Evolutionary conservation across 2,113 vertebrate genomes (phyloP).

Genomic region (Willisornis vidua): DNA sequence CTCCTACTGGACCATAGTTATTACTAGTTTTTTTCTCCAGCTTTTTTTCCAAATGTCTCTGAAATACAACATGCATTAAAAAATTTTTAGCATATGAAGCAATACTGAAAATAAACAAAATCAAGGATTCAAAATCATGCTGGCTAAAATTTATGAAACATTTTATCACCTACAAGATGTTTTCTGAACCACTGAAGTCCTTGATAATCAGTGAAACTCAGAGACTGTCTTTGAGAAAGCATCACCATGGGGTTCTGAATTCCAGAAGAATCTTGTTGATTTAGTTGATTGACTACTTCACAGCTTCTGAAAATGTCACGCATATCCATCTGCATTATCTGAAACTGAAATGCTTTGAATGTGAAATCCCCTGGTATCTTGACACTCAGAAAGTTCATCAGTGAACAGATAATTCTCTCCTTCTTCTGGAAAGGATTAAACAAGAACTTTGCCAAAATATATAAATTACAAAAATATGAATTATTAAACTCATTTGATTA

Average conservation of each 20-base stretch:
- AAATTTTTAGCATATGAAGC: neutral
- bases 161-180: neutral
- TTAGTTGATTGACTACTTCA: neutral
- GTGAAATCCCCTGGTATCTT: neutral
- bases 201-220: neutral
- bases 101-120: neutral
- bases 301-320: neutral
- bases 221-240: neutral
- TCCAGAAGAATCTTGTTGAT: neutral
- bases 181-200: neutral
- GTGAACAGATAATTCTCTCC: neutral
- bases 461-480: neutral
- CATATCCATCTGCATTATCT: neutral
- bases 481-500: neutral
- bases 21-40: slow-evolving; percentile 82
- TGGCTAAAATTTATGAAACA: neutral
- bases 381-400: neutral
- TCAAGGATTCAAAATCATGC: neutral
- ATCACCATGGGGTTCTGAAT: neutral
- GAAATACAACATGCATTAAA: neutral
- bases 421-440: neutral
- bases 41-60: slow-evolving; percentile 78
- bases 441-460: neutral
- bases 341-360: neutral
- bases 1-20: slow-evolving; percentile 77